A percentile compares a stretch with the other conserved stretches of the same genome.
Evolutionary conservation across 1,140 invertebrate species (phyloP).

Genomic region (Cherax destructor): DNA sequence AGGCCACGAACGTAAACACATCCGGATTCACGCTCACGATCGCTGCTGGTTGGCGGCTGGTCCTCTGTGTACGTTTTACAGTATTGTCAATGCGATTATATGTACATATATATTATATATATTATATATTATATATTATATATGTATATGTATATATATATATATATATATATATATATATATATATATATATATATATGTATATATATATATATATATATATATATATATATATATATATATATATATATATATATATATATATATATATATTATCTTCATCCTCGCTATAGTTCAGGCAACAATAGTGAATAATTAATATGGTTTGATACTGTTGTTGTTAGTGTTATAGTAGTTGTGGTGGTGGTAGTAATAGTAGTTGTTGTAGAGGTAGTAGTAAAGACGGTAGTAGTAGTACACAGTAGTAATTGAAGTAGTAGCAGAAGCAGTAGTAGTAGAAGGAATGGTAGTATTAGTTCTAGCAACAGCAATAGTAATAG

Average conservation of each 20-base stretch:
- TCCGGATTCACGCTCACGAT: no score
- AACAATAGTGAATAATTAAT: not conserved
- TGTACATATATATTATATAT: conserved; percentile 19
- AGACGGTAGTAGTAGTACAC: no score
- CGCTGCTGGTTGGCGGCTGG: no score
- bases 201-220: conserved; percentile 12
- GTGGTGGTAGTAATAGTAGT: not conserved
- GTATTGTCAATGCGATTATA: not conserved
- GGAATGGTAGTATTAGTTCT: no score
- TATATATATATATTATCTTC: not conserved
- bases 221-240: conserved; percentile 12
- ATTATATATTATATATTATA: conserved; percentile 26
- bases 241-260: conserved; percentile 12
- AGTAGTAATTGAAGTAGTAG: no score
- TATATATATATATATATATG: conserved; percentile 22
- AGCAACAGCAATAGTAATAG: no score
- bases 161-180: conserved; percentile 36
- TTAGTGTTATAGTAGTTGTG: not conserved
- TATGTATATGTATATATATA: conserved; percentile 5
- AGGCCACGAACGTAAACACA: no score
- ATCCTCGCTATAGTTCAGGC: not conserved
- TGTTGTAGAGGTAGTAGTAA: not conserved
- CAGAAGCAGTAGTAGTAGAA: no score
- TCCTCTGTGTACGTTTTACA: no score
- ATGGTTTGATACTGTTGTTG: not conserved